A percentile compares a stretch with the other conserved stretches of the same genome.
Conservation (phyloP, 2,888 invertebrate species). For the Gnatocerus cornutus region DNA sequence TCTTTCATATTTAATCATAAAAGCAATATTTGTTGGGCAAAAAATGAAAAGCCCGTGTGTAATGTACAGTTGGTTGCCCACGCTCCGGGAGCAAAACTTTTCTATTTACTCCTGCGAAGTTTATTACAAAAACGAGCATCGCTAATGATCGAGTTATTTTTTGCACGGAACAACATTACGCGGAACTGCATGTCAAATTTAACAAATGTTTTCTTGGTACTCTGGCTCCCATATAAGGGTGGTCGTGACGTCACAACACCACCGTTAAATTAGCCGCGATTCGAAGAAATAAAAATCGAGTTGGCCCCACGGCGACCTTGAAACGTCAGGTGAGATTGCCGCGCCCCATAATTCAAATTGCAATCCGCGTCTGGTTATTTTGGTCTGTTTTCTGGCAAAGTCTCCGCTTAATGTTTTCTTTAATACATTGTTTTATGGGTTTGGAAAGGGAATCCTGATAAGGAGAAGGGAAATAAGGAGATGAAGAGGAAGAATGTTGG, state of each 20-base stretch:
- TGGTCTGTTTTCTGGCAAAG: conserved; percentile 26
- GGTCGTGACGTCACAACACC: no score
- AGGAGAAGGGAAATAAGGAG: conserved; percentile 1
- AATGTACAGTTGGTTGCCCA: no score
- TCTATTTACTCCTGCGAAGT: no score
- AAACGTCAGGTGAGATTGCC: conserved; percentile 27
- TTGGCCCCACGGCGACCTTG: conserved; percentile 13
- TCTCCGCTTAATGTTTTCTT: no score
- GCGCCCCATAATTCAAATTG: conserved; percentile 32
- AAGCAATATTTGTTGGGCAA: neutral
- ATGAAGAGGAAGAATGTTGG: neutral
- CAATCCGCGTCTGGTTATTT: conserved; percentile 21
- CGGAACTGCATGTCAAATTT: conserved; percentile 10
- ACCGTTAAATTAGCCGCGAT: no score
- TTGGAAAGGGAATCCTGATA: neutral
- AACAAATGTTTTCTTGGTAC: conserved; percentile 12
- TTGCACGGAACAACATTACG: neutral
- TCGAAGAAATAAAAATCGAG: no score
- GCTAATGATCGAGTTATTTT: conserved; percentile 9
- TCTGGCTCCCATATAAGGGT: neutral
- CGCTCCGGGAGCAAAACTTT: no score
- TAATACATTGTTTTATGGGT: neutral
- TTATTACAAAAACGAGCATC: no score
- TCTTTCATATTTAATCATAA: neutral
- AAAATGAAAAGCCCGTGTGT: neutral